These are phyloP conservation scores for Basileuterus tristriatus DNA, from an alignment of 2,797 vertebrate genomes.

Conservation along the genomic window DNA sequence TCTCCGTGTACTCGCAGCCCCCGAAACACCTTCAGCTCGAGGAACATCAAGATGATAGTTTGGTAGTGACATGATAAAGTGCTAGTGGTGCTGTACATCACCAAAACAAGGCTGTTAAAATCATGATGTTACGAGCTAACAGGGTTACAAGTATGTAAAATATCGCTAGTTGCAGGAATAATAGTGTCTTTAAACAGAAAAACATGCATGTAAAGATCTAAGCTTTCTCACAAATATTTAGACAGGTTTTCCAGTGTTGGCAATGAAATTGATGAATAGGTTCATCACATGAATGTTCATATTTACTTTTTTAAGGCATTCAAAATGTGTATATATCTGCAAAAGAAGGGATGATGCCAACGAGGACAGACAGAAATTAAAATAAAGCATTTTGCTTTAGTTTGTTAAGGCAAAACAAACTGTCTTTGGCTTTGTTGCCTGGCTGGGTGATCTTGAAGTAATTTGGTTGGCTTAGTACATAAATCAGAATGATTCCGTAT, in stretches of 20 bases:
- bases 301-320: background rate
- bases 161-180: background rate
- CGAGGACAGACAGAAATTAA: background rate
- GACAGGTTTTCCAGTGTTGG: background rate
- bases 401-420: background rate
- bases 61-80: background rate
- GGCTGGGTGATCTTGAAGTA: background rate
- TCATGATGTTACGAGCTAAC: too few relatives aligned
- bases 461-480: rapidly evolving
- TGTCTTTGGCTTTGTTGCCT: background rate
- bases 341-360: background rate
- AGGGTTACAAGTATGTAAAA: background rate
- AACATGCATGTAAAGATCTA: rapidly evolving
- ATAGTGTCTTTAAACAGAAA: background rate
- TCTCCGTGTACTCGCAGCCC: rapidly evolving
- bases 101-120: background rate
- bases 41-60: background rate
- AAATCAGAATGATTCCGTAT: background rate
- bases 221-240: background rate
- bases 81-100: background rate
- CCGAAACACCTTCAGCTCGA: background rate
- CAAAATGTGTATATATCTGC: background rate
- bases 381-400: background rate
- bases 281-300: rapidly evolving
- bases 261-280: too few relatives aligned